Evolutionary conservation across 2,888 invertebrate genomes (phyloP), one percentile per base, ranked within the genome.

Genomic region (Diadegma fenestrale): DNA sequence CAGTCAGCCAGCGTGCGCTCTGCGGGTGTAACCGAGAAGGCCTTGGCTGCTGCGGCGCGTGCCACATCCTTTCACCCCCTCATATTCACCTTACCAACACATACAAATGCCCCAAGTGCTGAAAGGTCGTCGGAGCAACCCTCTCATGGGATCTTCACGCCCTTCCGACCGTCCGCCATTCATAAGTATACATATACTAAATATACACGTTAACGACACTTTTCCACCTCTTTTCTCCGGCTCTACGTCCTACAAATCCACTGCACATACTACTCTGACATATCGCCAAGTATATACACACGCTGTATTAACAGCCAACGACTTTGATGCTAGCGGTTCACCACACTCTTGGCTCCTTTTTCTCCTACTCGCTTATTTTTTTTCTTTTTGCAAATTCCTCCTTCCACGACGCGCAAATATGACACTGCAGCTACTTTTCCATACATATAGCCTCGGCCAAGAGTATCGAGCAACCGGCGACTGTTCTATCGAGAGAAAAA

Each of bases 41-140:
- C 86, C 88, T 88, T 86, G 84, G 87, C 87, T 84, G 83, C 76
- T 86, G 87, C 79, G 87, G 85, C 89, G 89, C 87, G 88, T 89
- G 89, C 87, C 88, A 51, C 63, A 82, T 88, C 86, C 84, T 88
- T 88, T 80, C 76, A 83, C 85, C 88, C 87, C 80, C 82, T 54
- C 84, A 64, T 69, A n/a, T 26, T 37, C 68, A 26, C 14, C 26
- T 43, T 45, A 22, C 33, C n/a, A 64, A 54, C n/a, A 58, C 43
- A 43, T 22, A 73, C 12, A 19, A 4, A 73, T 14, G n/a, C 10
- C 10, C 45, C 17, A 22, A 45, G 43, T 19, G 14, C 30, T 8
- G 19, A 51, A 48, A 76, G 63, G 41, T 10, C 68, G 68, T 58
- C 54, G 37, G n/a, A 58, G 26, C 19, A n/a, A 2, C n/a, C 51